Base-by-base conservation (phyloP, 2,797 vertebrate species). In the Thalassophryne amazonica region DNA sequence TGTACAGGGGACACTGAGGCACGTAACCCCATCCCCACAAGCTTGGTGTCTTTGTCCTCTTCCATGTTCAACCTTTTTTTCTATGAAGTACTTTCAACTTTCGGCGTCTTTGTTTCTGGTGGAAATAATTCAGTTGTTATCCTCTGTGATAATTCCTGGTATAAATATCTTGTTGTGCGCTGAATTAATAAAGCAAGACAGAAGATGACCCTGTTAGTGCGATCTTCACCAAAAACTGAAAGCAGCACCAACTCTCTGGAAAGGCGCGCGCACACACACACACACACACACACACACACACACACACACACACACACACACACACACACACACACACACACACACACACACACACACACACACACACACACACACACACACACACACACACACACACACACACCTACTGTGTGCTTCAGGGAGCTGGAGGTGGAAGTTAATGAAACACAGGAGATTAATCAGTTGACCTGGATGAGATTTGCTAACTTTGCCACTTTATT, bases 391-490 rank as follows among this genome's bases (percentile, higher is more conserved):
- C n/a, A n/a, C n/a, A n/a, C n/a, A n/a, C n/a, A n/a, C n/a, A n/a
- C n/a, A n/a, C 33, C 49, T 50, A 45, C 42, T 34, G 8, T 4
- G 31, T 11, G 38, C 63, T 51, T 24, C 0, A 0, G 74, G 80
- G 78, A 71, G 62, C 52, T 58, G 8, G 17, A 33, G 41, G 38
- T 39, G 31, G 40, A 31, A 16, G 39, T 59, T 85, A 80, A 82
- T 78, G 41, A 81, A 71, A 39, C 87, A 75, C 81, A 45, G 34
- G 86, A 76, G 88, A 86, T 78, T 87, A 88, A 89, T 88, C 78
- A 86, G 60, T 56, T 55, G 54, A 49, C 18, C 63, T 66, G 45
- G 66, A 36, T 80, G 28, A 81, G 73, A 76, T 7, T n/a, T 73
- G 73, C 78, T 75, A 68, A 25, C 55, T 46, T 54, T 79, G 79